Evolutionary conservation across 2,888 invertebrate species (phyloP), one percentile per base, ranked within the genome.

Genomic region (Cotesia congregata): DNA sequence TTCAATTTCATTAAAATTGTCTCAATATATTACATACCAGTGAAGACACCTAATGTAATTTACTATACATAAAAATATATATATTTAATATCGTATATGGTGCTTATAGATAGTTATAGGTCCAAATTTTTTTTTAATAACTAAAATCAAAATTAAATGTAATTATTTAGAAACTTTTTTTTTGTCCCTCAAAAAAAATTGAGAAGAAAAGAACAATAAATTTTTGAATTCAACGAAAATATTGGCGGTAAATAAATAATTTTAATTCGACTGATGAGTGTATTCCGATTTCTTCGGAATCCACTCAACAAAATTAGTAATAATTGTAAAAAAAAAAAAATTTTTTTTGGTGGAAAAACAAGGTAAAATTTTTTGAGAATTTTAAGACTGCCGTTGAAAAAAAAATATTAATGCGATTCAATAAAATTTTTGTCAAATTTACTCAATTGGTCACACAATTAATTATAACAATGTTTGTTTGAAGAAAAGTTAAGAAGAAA

Each of bases 141-240:
- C 60, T 65, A 7, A 76, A 74, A 75, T 78, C 76, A 76, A 80
- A 79, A 78, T 68, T 78, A 62, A 77, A 67, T 70, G 70, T 62
- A 67, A 15, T 69, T 30, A 30, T 30, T 30, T 30, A 30, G 30
- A 30, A 30, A 30, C 17, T 40, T 75, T 78, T 69, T 78, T 78
- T 72, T 74, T 6, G 9, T 15, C 70, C 15, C 62, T 17, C 7
- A 73, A 41, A 68, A 50, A 50, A 50, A 50, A 50, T 50, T 50
- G 12, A 50, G 3, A 50, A 7, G 41, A 41, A 9, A 50, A 9
- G 12, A 50, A 50, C 17, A 38, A n/a, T 64, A 50, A 6, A 50
- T 12, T 50, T 50, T 30, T 30, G 30, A 50, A 50, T 50, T 50
- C 50, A 50, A 50, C 50, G 50, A 50, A 50, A 50, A 12, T 50